Percentiles rank a stretch among this genome's conserved stretches.
phyloP scores from a whole-genome alignment of 2,113 vertebrate genomes.

The Datnioides undecimradiatus region DNA sequence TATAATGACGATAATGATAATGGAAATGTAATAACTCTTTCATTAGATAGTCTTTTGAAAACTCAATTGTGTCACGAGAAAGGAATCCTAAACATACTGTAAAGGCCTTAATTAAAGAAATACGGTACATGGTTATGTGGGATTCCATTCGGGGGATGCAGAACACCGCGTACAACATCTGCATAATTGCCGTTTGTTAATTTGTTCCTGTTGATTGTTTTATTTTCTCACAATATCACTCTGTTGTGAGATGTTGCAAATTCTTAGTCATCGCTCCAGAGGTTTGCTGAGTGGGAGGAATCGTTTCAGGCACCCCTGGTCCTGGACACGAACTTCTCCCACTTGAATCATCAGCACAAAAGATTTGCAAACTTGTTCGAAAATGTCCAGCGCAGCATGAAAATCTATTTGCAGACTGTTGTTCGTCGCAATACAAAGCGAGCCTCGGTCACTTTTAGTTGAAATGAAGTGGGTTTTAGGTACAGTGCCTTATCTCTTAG shows the following conservation, averaged over 20 bases:
- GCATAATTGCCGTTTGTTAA: conserved; percentile 44
- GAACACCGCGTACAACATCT: not conserved
- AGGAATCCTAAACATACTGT: conserved; percentile 72
- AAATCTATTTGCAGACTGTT: not conserved
- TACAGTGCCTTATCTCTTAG: not conserved
- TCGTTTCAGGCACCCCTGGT: not conserved
- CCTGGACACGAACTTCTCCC: not conserved
- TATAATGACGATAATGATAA: conserved; percentile 77
- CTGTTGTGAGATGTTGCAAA: conserved; percentile 1
- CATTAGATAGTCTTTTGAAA: conserved; percentile 63
- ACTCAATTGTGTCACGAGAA: conserved; percentile 57
- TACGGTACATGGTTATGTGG: conserved; percentile 9
- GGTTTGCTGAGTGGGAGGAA: not conserved
- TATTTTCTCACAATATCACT: not conserved
- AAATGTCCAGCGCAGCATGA: not conserved
- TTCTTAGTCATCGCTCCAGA: not conserved
- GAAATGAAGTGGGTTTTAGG: no score
- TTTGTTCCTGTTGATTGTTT: conserved; percentile 40
- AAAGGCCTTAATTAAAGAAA: conserved; percentile 60
- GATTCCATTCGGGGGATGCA: conserved; percentile 2
- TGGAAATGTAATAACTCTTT: conserved; percentile 76
- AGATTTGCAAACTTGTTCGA: not conserved
- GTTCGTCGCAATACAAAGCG: not conserved
- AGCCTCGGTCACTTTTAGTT: not conserved
- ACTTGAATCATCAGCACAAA: not conserved